Evolutionary conservation across 2,113 vertebrate genomes (phyloP), one percentile per base, ranked within the genome.

Genomic region (Ameiurus melas): DNA sequence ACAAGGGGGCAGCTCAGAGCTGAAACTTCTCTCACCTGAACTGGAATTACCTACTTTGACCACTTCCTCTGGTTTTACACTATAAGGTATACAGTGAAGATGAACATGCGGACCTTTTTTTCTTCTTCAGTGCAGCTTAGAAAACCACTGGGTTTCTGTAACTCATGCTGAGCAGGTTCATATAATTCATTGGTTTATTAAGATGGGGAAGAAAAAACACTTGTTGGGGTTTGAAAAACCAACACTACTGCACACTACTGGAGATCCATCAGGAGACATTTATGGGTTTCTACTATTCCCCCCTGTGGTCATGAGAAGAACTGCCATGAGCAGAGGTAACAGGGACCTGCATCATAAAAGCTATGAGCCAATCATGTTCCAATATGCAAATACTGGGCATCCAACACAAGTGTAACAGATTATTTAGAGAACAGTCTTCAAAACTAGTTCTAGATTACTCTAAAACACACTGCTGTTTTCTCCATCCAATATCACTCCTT

Each of bases 231-330:
- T 30, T 33, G n/a, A 70, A 70, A 14, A 70, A 33, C n/a, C 66
- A 66, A n/a, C 14, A 71, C 30, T 8, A 36, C 30, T 17, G 36
- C 33, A 71, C 5, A 8, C 36, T 43, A 75, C 17, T 7, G 19
- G 47, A 80, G 27, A 33, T 2, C 8, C 39, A 22, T 53, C 25
- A 53, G 58, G 9, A 70, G 60, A 20, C 8, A 57, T 14, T 14
- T 25, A 3, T 58, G 12, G 19, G 53, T n/a, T 39, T 77, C 82
- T 73, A 30, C 84, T 51, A 89, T 87, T 87, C 53, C 86, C 86
- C 36, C 86, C 1, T 6, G 88, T 89, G 93, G 90, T 27, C 27
- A 39, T 17, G 36, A 16, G 25, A 5, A 33, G 53, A 85, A 62
- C 14, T 47, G 66, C 47, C 16, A 64, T 1, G 66, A 27, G 3